phyloP scores from a whole-genome alignment of 2,113 vertebrate species.

The Xiphophorus couchianus region DNA sequence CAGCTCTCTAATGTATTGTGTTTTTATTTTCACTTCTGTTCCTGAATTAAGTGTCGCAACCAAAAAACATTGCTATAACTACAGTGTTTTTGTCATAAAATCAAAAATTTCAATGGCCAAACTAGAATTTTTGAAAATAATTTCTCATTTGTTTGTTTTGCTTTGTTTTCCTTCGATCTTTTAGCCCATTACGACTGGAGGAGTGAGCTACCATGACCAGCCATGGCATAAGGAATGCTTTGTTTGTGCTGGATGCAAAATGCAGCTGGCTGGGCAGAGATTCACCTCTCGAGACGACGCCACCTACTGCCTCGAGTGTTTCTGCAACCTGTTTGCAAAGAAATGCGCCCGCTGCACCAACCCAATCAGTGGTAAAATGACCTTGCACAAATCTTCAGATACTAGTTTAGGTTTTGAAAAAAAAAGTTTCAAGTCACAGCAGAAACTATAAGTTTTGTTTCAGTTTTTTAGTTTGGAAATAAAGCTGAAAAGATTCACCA shows the following conservation, averaged over 20 bases:
- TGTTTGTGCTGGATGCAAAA: conserved; percentile 91
- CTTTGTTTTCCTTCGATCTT: background rate
- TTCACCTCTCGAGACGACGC: conserved; percentile 95
- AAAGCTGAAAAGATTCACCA: background rate
- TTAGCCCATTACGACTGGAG: conserved; percentile 93
- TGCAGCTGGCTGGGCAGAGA: conserved; percentile 90
- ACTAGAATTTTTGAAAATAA: too few relatives aligned
- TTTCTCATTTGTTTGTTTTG: background rate
- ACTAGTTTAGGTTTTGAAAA: background rate
- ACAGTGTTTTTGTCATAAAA: too few relatives aligned
- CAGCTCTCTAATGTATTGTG: background rate
- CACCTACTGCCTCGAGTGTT: conserved; percentile 93
- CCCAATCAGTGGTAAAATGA: conserved; percentile 89
- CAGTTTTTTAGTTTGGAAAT: background rate
- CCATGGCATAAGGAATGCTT: conserved; percentile 98
- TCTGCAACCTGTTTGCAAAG: conserved; percentile 94
- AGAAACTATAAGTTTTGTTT: too few relatives aligned
- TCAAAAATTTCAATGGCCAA: too few relatives aligned
- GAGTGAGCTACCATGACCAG: conserved; percentile 93
- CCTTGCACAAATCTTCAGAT: background rate
- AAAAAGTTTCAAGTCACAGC: too few relatives aligned
- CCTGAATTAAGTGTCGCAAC: background rate
- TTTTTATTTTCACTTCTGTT: background rate
- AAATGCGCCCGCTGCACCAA: conserved; percentile 93
- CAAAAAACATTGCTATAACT: too few relatives aligned